phyloP scores from a whole-genome alignment of 2,797 vertebrate species.

The Leuciscus waleckii region DNA sequence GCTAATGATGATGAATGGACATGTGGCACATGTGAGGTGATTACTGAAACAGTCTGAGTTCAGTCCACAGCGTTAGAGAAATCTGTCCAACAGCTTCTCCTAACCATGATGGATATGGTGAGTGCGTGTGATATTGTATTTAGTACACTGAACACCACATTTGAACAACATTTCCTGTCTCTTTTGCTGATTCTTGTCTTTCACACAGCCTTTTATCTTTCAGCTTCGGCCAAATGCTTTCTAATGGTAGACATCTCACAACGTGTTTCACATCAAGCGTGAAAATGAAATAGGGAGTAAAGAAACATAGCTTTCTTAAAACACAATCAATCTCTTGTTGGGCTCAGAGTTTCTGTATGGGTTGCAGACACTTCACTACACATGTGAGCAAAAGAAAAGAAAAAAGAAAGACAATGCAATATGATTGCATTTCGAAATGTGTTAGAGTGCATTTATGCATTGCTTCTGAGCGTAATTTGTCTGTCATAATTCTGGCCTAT shows the following conservation, averaged over 20 bases:
- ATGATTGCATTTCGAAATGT: neutral
- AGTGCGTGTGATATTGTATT: constrained; percentile 45
- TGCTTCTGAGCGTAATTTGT: neutral
- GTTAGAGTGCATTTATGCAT: neutral
- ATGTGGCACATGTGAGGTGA: constrained; percentile 60
- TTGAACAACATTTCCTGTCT: constrained; percentile 21
- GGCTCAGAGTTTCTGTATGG: neutral
- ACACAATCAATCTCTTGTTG: constrained; percentile 12
- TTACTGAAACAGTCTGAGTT: constrained; percentile 65
- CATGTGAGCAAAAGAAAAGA: neutral
- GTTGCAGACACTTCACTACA: neutral
- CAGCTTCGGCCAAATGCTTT: constrained; percentile 11
- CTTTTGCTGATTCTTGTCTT: neutral
- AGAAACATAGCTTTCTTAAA: neutral
- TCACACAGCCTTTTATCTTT: constrained; percentile 24
- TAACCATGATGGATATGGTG: constrained; percentile 57
- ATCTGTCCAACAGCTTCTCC: constrained; percentile 61
- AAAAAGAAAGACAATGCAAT: neutral
- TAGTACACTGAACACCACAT: constrained; percentile 5
- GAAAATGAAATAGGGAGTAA: constrained; percentile 10
- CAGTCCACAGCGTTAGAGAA: constrained; percentile 57
- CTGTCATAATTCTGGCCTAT: neutral
- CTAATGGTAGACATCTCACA: constrained; percentile 25
- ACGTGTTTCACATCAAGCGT: neutral
- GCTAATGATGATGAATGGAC: constrained; percentile 68